Base-by-base conservation (phyloP, 2,113 vertebrate species). In the Festucalex cinctus region DNA sequence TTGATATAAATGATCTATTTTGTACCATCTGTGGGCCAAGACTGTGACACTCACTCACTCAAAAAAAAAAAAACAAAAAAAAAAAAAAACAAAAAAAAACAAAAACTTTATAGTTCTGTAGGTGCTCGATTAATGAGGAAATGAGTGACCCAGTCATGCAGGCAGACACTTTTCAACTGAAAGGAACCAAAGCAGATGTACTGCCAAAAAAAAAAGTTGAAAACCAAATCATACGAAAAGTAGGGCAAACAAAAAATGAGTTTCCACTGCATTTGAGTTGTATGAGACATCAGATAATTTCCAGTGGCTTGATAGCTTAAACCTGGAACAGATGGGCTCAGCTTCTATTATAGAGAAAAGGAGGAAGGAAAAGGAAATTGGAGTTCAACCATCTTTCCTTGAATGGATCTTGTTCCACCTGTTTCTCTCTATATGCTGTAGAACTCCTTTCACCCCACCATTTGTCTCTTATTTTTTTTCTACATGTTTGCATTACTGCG, bases 401-500 rank as follows among this genome's bases (percentile, higher is more conserved):
- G 9, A 51, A 51, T 51, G 19, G 19, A 2, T n/a, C 2, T 20
- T 22, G n/a, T 12, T 51, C 3, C 49, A 22, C 7, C 9, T 22
- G n/a, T 22, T 51, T n/a, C 19, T 17, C 37, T 39, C 41, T 20
- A 48, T 48, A 48, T 19, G 4, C 41, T 16, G 16, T 46, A 46
- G 16, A 17, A 46, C 5, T 49, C 19, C 1, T 24, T 53, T 53
- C 26, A 5, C 19, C 19, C 5, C 4, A 57, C 5, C 4, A 57
- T 57, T 32, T 17, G 24, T 57, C 14, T 57, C 26, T 57, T 9
- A 32, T 6, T 56, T 65, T 36, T n/a, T 39, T 16, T 37, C 3
- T 69, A 43, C 43, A 26, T 48, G 1, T 69, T 60, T 59, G 57
- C 24, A 24, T 51, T 60, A 61, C 48, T 58, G 75, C n/a, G n/a